Base-by-base conservation (phyloP, 64 coral and sea anemone genomes). In the Montipora sp. region DNA sequence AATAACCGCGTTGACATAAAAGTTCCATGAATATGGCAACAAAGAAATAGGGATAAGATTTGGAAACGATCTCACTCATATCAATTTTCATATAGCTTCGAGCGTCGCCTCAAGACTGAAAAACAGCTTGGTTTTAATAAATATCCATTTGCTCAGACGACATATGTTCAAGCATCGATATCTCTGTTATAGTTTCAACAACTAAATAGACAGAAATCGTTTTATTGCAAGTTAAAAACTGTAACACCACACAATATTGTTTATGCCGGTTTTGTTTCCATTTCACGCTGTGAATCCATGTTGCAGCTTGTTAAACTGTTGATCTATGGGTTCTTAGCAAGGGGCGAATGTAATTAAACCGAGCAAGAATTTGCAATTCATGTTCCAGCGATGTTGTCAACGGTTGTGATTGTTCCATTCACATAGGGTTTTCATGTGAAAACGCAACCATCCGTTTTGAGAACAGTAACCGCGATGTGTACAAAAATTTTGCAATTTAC, bases 291-390 rank as follows among this genome's bases (percentile, higher is more conserved):
- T 4, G 82, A 50, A 51, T 47, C 14, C 3, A 5, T 85, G 82
- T 72, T 71, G 65, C 71, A 48, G 21, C 43, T 85, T 51, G 65
- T 85, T 85, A 71, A 57, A 85, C 63, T 85, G 70, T 49, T 85
- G 61, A 4, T n/a, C 48, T n/a, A 65, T 71, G 82, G 7, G n/a
- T 49, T 8, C 82, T 8, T 45, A 85, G 82, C 45, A 72, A 59
- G 82, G 65, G 82, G 59, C 19, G 65, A 69, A 22, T 72, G 63
- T 72, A 71, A 71, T 85, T 72, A 85, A 47, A n/a, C 15, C 68
- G 18, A 21, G 15, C 19, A 85, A 23, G 82, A 71, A 85, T 85
- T 85, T 85, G 82, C 82, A 85, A 85, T 85, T 85, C 82, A 85
- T 85, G 51, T 85, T 85, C 51, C 68, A 8, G 65, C 65, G 12